These are phyloP conservation scores for Chloroclystis v-ata DNA, from an alignment of 2,888 invertebrate species.

Conservation along the genomic window DNA sequence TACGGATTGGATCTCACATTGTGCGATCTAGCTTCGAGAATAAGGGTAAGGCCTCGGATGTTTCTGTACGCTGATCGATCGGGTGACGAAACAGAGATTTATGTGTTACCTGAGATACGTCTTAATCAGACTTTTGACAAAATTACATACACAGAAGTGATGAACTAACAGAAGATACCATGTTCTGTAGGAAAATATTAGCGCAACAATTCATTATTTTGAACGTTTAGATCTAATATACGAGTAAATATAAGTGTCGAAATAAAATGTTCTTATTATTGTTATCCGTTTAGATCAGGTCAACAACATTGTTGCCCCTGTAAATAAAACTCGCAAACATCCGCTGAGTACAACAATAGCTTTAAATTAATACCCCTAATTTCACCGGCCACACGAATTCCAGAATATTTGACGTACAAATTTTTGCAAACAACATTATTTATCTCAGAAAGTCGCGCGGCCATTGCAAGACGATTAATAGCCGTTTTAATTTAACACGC, in stretches of 20 bases:
- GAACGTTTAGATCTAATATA: too few species aligned
- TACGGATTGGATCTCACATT: too few species aligned
- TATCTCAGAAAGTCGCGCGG: constrained; percentile 28
- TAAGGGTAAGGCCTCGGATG: constrained; percentile 5
- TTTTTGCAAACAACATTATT: constrained; percentile 34
- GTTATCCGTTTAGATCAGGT: constrained; percentile 1
- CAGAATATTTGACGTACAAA: constrained; percentile 29
- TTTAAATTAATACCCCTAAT: constrained; percentile 23
- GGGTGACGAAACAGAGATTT: constrained; percentile 27
- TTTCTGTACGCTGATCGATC: constrained; percentile 28
- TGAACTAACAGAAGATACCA: background rate
- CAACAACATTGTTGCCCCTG: constrained; percentile 1
- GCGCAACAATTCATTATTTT: too few species aligned
- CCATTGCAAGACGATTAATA: constrained; percentile 41
- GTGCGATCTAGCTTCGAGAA: background rate
- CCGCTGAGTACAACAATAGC: constrained; percentile 20
- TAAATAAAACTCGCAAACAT: constrained; percentile 5
- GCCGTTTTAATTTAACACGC: constrained; percentile 45
- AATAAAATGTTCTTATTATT: background rate
- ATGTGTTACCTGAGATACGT: constrained; percentile 12
- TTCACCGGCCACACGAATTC: constrained; percentile 22
- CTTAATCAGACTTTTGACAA: background rate
- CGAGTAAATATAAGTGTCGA: too few species aligned
- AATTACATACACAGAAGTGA: constrained; percentile 1
- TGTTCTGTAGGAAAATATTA: too few species aligned